Base-by-base conservation (phyloP, 1,140 invertebrate genomes). In the Magallana angulata region DNA sequence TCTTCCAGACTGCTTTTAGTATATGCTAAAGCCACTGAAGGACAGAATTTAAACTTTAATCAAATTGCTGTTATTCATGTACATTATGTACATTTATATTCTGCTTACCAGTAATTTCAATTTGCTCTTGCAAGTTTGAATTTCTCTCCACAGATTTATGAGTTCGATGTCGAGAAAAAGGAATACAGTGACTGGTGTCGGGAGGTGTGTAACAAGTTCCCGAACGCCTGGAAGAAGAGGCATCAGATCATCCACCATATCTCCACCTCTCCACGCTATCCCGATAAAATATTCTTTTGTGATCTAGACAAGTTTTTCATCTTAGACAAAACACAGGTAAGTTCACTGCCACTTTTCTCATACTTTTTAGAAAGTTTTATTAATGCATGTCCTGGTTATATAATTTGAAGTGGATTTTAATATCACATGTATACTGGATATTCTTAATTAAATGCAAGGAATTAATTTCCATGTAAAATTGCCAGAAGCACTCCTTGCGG, bases 221-320 rank as follows among this genome's bases (percentile, higher is more conserved):
- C 87, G 12, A 62, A 85, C 12, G 88, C 91, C 57, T 93, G 92
- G 92, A 85, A 89, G 14, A 86, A 82, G n/a, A 87, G 90, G 56
- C 68, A 88, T 11, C 90, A 89, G 76, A 87, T 85, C 60, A 91
- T 92, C 24, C 84, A 16, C 12, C 57, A 87, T 9, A 90, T 93
- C 11, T 84, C 80, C 7, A 90, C 86, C n/a, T 84, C 86, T 16
- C 88, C 90, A 7, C 82, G 82, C 0, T 56, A 90, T 12, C 76
- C 97, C 87, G 96, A 97, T 88, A 96, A 97, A 90, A 95, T 97
- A n/a, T 94, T 97, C 12, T 91, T 97, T 36, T 95, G 97, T 90
- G 96, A 97, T 88, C 96, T 97, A 90, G 94, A 95, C 1, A 95
- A 94, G 36, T 95, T 97, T 12, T 96, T 95, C 91, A 95, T 97